A percentile compares a stretch with the other conserved stretches of the same genome.
These are phyloP conservation scores for Bruchidius siliquastri DNA, from an alignment of 2,888 invertebrate genomes.

Conservation along the genomic window DNA sequence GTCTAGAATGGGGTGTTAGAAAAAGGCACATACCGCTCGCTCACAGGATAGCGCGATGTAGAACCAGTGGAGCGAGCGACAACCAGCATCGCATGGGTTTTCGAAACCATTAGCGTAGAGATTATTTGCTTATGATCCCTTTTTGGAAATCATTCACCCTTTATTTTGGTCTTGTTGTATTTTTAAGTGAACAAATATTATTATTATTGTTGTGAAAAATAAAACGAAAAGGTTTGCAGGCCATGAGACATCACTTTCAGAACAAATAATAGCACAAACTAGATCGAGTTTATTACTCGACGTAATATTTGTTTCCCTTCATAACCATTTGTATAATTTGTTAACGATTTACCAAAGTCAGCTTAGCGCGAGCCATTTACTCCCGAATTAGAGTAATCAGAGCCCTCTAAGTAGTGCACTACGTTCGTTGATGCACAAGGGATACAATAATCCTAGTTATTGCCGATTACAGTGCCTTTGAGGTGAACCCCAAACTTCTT, in stretches of 20 bases:
- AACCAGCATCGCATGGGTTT: neutral
- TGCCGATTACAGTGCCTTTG: neutral
- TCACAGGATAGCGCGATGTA: neutral
- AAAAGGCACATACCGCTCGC: neutral
- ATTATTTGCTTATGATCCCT: no score
- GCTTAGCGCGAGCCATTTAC: neutral
- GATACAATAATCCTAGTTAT: neutral
- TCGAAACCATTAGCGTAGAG: no score
- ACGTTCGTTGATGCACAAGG: neutral
- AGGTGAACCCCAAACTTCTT: neutral
- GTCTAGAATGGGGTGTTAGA: neutral
- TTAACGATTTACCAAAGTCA: neutral
- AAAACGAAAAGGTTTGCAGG: no score
- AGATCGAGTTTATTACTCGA: no score
- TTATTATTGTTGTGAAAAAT: no score
- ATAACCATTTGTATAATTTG: no score
- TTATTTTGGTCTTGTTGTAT: no score
- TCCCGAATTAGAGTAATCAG: neutral
- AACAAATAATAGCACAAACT: no score
- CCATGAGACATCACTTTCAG: no score
- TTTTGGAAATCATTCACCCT: no score
- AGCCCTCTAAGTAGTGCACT: neutral
- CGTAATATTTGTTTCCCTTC: no score
- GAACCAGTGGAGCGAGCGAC: neutral
- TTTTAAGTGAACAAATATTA: no score